These are phyloP conservation scores for Corythoichthys intestinalis DNA, from an alignment of 2,113 vertebrate genomes.

Conservation along the genomic window DNA sequence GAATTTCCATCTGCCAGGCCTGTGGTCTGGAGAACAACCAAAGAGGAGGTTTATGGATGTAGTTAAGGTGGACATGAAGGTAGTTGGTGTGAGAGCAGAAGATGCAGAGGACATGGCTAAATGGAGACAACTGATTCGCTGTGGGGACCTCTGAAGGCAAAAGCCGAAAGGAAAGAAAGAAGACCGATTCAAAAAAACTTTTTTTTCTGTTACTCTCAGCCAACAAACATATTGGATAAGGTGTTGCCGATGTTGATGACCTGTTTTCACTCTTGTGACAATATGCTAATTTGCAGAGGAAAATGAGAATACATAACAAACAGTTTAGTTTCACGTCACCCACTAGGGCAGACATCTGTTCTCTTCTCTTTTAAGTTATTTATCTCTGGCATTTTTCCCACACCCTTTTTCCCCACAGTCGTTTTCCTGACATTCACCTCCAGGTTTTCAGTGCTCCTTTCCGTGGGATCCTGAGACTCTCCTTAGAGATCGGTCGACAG, in stretches of 20 bases:
- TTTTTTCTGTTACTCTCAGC: slow-evolving; percentile 4
- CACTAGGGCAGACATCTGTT: slow-evolving; percentile 47
- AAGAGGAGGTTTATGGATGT: too few species aligned
- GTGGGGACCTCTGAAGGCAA: too few species aligned
- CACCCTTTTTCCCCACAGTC: neutral
- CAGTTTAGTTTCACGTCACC: slow-evolving; percentile 41
- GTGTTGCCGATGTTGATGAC: slow-evolving; percentile 16
- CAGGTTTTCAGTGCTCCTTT: slow-evolving; percentile 15
- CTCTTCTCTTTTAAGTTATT: slow-evolving; percentile 22
- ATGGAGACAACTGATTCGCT: too few species aligned
- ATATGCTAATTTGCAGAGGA: slow-evolving; percentile 22
- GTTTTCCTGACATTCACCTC: slow-evolving; percentile 22
- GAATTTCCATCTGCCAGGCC: too few species aligned
- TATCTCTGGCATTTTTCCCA: slow-evolving; percentile 33
- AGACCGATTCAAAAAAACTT: neutral
- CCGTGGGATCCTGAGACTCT: slow-evolving; percentile 31
- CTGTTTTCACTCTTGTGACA: slow-evolving; percentile 11
- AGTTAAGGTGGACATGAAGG: too few species aligned
- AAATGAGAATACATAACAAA: slow-evolving; percentile 28
- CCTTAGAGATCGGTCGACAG: slow-evolving; percentile 49
- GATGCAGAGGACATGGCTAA: too few species aligned
- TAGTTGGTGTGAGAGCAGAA: too few species aligned
- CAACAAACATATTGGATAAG: slow-evolving; percentile 6
- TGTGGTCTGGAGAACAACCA: too few species aligned
- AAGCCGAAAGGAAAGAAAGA: too few species aligned